Percentiles rank a stretch among this genome's conserved stretches.
Evolutionary conservation across 2,113 vertebrate genomes (phyloP).

Genomic region (Dendropsophus ebraccatus): DNA sequence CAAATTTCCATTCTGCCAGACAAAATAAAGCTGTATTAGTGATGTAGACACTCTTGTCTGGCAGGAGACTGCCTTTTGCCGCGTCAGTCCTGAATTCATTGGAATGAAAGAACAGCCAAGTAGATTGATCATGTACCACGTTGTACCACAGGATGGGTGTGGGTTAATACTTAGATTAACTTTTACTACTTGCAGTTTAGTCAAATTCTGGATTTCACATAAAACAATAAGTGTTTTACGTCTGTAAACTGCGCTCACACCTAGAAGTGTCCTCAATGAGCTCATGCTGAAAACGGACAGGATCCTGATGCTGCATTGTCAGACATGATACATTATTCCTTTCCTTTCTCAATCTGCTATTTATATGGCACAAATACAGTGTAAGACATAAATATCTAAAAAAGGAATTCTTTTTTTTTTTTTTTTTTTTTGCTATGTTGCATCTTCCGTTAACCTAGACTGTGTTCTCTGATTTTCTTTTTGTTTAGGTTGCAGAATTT

Average conservation of each 20-base stretch:
- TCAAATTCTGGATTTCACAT: conserved; percentile 24
- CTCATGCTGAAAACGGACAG: conserved; percentile 17
- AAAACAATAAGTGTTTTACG: conserved; percentile 15
- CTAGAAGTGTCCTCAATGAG: conserved; percentile 16
- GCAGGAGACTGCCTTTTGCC: conserved; percentile 67
- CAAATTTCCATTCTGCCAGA: conserved; percentile 73
- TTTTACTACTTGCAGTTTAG: conserved; percentile 54
- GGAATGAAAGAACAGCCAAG: conserved; percentile 66
- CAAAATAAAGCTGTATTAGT: conserved; percentile 73
- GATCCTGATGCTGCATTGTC: not conserved
- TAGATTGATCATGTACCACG: conserved; percentile 56
- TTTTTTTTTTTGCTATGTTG: not conserved
- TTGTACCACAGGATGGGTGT: conserved; percentile 64
- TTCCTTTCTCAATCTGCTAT: not conserved
- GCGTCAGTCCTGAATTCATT: conserved; percentile 66
- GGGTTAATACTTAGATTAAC: conserved; percentile 54
- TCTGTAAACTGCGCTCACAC: conserved; percentile 19
- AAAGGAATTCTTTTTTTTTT: not conserved
- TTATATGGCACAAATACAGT: not conserved
- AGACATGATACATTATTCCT: not conserved
- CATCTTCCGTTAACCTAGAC: not conserved
- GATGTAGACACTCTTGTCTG: conserved; percentile 67
- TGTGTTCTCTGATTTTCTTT: not conserved
- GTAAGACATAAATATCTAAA: not conserved
- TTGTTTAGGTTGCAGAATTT: conserved; percentile 37